Conservation (phyloP, 2,888 invertebrate species). For the Mechanitis mazaeus region DNA sequence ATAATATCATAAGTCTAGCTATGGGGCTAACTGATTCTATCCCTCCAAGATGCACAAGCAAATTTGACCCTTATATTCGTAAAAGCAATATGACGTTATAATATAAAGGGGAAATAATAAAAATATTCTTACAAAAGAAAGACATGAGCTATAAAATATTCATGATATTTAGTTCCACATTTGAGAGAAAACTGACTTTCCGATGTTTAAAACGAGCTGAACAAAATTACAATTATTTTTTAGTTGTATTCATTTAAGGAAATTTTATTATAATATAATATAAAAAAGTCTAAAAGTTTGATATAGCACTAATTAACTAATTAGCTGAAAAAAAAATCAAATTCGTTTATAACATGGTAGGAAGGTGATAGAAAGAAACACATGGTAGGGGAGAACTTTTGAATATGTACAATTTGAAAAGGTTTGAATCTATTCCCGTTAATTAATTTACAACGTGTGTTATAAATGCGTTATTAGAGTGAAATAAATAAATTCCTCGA, state of each 20-base stretch:
- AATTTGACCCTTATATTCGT: conserved; percentile 37
- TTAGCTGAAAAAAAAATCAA: too few relatives aligned
- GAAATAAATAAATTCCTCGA: background rate
- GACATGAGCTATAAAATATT: conserved; percentile 43
- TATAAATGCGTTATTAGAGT: too few relatives aligned
- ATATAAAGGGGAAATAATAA: conserved; percentile 43
- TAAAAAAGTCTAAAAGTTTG: too few relatives aligned
- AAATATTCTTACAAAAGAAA: conserved; percentile 48
- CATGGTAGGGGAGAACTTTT: too few relatives aligned
- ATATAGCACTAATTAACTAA: too few relatives aligned
- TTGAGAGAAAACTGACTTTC: conserved; percentile 40
- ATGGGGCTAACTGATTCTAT: conserved; percentile 30
- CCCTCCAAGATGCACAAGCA: conserved; percentile 30
- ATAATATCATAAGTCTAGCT: conserved; percentile 27
- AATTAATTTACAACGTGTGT: too few relatives aligned
- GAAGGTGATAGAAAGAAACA: too few relatives aligned
- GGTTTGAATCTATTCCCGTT: too few relatives aligned
- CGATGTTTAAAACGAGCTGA: conserved; percentile 14
- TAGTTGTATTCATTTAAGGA: background rate
- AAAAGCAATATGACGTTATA: conserved; percentile 36
- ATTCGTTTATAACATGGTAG: too few relatives aligned
- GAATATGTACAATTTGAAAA: too few relatives aligned
- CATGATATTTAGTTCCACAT: conserved; percentile 43
- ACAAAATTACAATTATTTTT: background rate
- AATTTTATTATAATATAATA: too few relatives aligned